These are phyloP conservation scores for Sciurus carolinensis DNA, from an alignment of 2,797 vertebrate species.

Conservation along the genomic window DNA sequence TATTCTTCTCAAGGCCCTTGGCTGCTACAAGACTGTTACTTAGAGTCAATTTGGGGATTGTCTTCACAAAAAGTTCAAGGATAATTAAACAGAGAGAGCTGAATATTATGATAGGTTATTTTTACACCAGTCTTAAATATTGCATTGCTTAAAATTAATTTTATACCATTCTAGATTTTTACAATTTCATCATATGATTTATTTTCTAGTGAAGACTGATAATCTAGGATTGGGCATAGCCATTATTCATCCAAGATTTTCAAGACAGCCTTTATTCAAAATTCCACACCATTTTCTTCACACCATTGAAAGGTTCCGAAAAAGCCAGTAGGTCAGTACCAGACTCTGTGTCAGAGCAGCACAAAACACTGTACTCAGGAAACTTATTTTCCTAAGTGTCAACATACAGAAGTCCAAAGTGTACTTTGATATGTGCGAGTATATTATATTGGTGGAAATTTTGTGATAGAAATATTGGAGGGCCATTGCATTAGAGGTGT, in stretches of 20 bases:
- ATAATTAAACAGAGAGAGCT: slow-evolving; percentile 47
- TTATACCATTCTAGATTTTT: slow-evolving; percentile 24
- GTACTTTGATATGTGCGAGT: background rate
- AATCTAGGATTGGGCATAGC: background rate
- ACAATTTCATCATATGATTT: background rate
- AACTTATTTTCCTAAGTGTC: background rate
- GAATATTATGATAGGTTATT: slow-evolving; percentile 63
- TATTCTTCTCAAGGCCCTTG: background rate
- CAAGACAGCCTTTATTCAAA: slow-evolving; percentile 38
- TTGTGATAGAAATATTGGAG: background rate
- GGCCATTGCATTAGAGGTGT: background rate
- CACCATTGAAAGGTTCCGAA: background rate
- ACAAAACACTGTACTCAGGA: background rate
- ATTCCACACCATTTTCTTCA: background rate
- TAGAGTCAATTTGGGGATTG: background rate
- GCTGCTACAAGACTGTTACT: background rate
- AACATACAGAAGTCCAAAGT: background rate
- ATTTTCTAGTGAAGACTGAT: slow-evolving; percentile 41
- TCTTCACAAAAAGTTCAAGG: slow-evolving; percentile 59
- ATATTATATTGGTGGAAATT: background rate
- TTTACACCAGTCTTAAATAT: slow-evolving; percentile 69
- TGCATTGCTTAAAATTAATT: slow-evolving; percentile 70
- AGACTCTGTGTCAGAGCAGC: background rate
- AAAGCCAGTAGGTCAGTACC: background rate
- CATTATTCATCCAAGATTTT: slow-evolving; percentile 36